A percentile compares a stretch with the other conserved stretches of the same genome.
These are phyloP conservation scores for Chaenodraco wilsoni DNA, from an alignment of 2,797 vertebrate species.

Conservation along the genomic window DNA sequence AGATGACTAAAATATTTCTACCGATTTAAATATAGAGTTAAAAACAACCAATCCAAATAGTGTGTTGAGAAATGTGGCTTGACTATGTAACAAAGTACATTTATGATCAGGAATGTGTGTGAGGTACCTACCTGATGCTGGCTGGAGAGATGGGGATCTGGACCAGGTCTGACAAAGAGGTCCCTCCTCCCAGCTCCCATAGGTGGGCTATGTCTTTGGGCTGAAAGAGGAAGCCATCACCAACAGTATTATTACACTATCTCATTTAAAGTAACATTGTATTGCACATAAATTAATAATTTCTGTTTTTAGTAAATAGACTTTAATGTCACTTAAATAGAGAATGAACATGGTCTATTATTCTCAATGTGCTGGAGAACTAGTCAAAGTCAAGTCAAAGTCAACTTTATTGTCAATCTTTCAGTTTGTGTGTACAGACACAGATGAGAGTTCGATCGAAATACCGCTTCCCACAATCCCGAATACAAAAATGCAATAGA, in stretches of 20 bases:
- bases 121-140: conserved; percentile 83
- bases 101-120: neutral
- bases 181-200: conserved; percentile 97
- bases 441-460: no score
- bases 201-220: conserved; percentile 95
- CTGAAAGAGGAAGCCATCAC: conserved; percentile 70
- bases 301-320: neutral
- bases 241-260: neutral
- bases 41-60: neutral
- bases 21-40: no score
- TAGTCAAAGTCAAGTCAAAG: neutral
- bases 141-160: conserved; percentile 88
- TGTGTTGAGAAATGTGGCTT: neutral
- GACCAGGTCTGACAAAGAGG: conserved; percentile 91
- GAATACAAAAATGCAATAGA: no score
- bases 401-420: no score
- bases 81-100: no score
- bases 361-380: neutral
- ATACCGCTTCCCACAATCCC: no score
- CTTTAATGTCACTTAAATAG: neutral
- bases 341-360: neutral
- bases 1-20: no score
- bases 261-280: neutral
- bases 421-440: no score
- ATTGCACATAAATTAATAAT: neutral